Percentiles rank a stretch among this genome's conserved stretches.
phyloP scores from a whole-genome alignment of 2,797 vertebrate genomes.

The Parotocinclus haroldoi region DNA sequence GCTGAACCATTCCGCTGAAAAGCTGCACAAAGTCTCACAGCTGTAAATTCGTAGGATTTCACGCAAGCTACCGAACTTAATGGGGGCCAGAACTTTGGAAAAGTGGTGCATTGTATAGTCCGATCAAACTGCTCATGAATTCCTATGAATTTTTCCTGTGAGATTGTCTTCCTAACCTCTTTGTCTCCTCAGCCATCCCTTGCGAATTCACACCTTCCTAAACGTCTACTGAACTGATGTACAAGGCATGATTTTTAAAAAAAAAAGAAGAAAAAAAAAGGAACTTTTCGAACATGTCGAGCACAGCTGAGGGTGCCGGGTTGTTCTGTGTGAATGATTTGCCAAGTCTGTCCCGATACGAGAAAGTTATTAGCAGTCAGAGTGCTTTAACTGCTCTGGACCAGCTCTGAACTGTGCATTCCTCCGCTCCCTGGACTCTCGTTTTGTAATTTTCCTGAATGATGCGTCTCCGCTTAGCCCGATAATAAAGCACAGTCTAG shows the following conservation, averaged over 20 bases:
- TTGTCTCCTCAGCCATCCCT: slow-evolving; percentile 49
- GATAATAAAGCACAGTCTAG: slow-evolving; percentile 99
- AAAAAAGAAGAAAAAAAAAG: slow-evolving; percentile 3
- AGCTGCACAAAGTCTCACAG: not conserved
- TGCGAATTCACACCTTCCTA: slow-evolving; percentile 41
- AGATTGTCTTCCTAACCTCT: slow-evolving; percentile 59
- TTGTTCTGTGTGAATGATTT: slow-evolving; percentile 46
- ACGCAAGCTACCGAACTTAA: not conserved
- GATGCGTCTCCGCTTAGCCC: slow-evolving; percentile 99
- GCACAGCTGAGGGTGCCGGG: slow-evolving; percentile 45
- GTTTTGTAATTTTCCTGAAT: slow-evolving; percentile 99
- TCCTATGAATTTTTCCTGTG: not conserved
- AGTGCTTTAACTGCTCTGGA: slow-evolving; percentile 83
- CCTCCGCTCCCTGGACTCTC: slow-evolving; percentile 93
- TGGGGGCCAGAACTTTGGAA: not conserved
- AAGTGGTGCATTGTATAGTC: no score
- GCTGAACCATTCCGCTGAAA: no score
- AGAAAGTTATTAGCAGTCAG: slow-evolving; percentile 73
- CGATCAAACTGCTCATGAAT: not conserved
- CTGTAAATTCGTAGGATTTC: not conserved
- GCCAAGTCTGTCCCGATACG: slow-evolving; percentile 61
- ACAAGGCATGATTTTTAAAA: not conserved
- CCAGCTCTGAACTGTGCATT: slow-evolving; percentile 88
- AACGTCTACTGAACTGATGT: slow-evolving; percentile 3
- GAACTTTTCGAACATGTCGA: slow-evolving; percentile 33